These are phyloP conservation scores for Cydia strobilella DNA, from an alignment of 1,140 invertebrate genomes.

Conservation along the genomic window DNA sequence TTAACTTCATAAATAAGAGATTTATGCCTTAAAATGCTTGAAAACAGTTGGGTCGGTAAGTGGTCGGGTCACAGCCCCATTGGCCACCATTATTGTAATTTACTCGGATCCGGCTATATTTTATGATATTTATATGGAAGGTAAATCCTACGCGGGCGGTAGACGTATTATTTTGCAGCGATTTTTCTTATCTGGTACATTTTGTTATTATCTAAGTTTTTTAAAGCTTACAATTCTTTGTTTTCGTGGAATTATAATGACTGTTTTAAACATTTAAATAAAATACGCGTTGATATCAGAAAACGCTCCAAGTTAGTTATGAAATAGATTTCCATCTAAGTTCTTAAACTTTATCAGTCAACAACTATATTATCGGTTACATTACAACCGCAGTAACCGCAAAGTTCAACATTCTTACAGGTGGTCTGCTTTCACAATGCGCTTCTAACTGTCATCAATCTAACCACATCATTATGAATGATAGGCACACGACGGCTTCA, in stretches of 20 bases:
- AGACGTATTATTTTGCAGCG: background rate
- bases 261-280: too few species aligned
- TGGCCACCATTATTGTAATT: slow-evolving; percentile 30
- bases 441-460: slow-evolving; percentile 35
- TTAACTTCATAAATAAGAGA: slow-evolving; percentile 29
- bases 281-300: too few species aligned
- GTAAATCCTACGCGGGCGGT: background rate
- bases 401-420: slow-evolving; percentile 30
- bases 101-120: slow-evolving; percentile 23
- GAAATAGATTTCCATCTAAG: background rate
- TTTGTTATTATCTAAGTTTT: background rate
- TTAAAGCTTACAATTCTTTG: background rate
- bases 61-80: slow-evolving; percentile 5
- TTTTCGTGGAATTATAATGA: too few species aligned
- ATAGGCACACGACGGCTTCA: background rate
- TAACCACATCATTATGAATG: slow-evolving; percentile 31
- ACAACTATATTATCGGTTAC: slow-evolving; percentile 4
- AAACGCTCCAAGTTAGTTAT: too few species aligned
- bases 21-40: background rate
- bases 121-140: slow-evolving; percentile 26
- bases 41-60: slow-evolving; percentile 25
- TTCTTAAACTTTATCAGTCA: background rate
- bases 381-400: slow-evolving; percentile 6
- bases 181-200: background rate
- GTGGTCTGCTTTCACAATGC: slow-evolving; percentile 38